phyloP scores from a whole-genome alignment of 30 jellyfish, hydroid and myxozoan species.

The Hydra vulgaris region DNA sequence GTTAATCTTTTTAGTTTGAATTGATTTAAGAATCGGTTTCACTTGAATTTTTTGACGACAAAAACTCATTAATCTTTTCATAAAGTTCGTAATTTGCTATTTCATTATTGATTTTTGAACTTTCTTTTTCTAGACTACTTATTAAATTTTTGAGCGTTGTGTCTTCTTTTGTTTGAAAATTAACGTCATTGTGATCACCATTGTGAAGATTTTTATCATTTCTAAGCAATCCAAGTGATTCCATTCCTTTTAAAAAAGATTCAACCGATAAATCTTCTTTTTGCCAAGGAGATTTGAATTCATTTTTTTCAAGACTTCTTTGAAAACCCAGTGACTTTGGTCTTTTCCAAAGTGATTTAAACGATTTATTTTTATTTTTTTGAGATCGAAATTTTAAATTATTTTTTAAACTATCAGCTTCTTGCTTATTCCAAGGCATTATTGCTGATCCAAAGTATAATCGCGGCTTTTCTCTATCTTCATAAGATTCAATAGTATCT shows the following conservation, averaged over 20 bases:
- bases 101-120: background rate
- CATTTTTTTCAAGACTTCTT: background rate
- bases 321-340: background rate
- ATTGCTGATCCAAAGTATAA: too few relatives aligned
- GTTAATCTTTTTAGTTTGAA: too few relatives aligned
- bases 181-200: background rate
- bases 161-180: background rate
- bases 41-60: background rate
- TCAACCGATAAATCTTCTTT: background rate
- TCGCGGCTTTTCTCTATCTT: background rate
- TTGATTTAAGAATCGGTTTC: background rate
- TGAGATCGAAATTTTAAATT: background rate
- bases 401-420: background rate
- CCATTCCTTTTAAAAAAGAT: background rate
- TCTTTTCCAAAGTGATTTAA: background rate
- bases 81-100: background rate
- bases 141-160: background rate
- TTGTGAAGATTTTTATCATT: too few relatives aligned
- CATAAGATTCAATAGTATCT: background rate
- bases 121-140: background rate
- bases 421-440: background rate
- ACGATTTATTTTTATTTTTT: background rate
- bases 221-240: background rate
- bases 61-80: background rate
- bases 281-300: background rate